phyloP scores from a whole-genome alignment of 2,113 vertebrate species.

The Nycticorax nycticorax region DNA sequence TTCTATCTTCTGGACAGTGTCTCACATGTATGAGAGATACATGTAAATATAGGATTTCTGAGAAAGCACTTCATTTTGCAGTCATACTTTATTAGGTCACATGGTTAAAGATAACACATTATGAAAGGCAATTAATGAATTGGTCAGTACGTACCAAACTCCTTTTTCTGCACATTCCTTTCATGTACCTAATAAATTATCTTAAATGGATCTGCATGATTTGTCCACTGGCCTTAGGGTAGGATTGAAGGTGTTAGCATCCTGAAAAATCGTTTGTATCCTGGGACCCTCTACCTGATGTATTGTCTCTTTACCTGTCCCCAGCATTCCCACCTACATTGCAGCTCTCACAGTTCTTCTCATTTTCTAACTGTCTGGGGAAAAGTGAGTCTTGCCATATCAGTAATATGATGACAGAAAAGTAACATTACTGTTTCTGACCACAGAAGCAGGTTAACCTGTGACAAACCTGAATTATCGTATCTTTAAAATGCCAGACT shows the following conservation, averaged over 20 bases:
- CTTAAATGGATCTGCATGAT: background rate
- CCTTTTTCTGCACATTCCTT: background rate
- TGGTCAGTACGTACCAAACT: background rate
- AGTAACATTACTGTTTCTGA: background rate
- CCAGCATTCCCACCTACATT: background rate
- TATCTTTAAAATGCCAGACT: background rate
- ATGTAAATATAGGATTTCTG: background rate
- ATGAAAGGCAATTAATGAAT: background rate
- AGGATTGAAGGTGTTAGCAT: background rate
- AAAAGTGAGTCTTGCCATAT: background rate
- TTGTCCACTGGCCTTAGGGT: background rate
- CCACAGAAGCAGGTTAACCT: background rate
- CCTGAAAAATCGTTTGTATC: background rate
- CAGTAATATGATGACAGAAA: background rate
- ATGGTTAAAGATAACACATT: background rate
- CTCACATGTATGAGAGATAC: background rate
- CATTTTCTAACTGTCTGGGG: conserved; percentile 12
- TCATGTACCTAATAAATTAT: background rate
- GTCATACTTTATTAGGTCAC: background rate
- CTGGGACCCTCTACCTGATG: background rate
- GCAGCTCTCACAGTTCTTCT: background rate
- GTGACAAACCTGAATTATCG: background rate
- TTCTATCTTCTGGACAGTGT: background rate
- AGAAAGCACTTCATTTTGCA: background rate
- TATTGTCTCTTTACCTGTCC: background rate